Base-by-base conservation (phyloP, 2,113 vertebrate species). In the Cynocephalus volans region DNA sequence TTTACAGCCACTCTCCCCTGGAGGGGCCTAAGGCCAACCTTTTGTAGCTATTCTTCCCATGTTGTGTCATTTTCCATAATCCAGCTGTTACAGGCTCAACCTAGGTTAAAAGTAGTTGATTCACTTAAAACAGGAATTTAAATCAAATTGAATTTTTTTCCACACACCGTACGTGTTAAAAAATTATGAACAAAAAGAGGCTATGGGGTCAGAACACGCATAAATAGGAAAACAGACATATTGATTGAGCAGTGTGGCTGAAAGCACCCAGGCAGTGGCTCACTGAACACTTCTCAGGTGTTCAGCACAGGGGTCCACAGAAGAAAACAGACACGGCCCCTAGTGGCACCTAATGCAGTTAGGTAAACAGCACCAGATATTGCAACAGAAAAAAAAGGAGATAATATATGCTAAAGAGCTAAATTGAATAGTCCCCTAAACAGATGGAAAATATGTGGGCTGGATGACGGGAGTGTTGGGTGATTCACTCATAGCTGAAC, bases 401-500 rank as follows among this genome's bases (percentile, higher is more conserved):
- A 48, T 64, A 52, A 28, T 88, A 28, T 64, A 70, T n/a, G 18
- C 76, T 88, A 33, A 93, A 60, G 41, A 60, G n/a, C 70, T 58
- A 54, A 75, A 67, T 0, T 60, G 52, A 93, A 90, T 95, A 70
- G 54, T 91, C 56, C 85, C 81, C 70, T 56, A 88, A 88, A 91
- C 81, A 96, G 95, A 88, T 84, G 96, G 15, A 52, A 54, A 33
- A 70, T 58, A 62, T 79, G 69, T 73, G 92, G 91, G 69, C 88
- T 92, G 79, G 28, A 70, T 67, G 69, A 77, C 84, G 93, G 77
- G 62, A 58, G 91, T 45, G 28, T 45, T 90, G 88, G 80, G 81
- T 94, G 88, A 90, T 88, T 93, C 92, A 93, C 85, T 84, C 84
- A 41, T 65, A 91, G 41, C 89, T 91, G 88, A 91, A 93, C 76